Evolutionary conservation across 2,113 vertebrate species (phyloP).

Genomic region (Megaceryle maxima): DNA sequence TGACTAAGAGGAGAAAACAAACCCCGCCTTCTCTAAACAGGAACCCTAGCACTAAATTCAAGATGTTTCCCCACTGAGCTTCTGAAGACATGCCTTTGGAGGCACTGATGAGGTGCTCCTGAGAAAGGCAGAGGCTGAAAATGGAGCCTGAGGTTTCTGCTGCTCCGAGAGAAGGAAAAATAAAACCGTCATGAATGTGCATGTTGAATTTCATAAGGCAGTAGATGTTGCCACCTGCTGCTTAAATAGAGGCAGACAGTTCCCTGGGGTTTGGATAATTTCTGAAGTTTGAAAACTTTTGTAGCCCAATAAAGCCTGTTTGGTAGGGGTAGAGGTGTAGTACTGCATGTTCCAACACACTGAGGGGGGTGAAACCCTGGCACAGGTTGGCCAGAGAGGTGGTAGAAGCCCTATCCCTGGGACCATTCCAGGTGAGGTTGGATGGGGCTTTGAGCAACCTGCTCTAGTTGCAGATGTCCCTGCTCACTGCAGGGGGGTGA

Average conservation of each 20-base stretch:
- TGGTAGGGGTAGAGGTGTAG: no score
- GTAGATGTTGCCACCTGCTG: constrained; percentile 56
- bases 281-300: not conserved
- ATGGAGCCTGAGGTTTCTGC: not conserved
- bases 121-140: not conserved
- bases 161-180: not conserved
- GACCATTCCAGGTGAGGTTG: no score
- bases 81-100: not conserved
- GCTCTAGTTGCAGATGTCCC: no score
- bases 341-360: no score
- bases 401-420: not conserved
- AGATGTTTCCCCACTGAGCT: not conserved
- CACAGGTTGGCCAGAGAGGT: not conserved
- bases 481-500: no score
- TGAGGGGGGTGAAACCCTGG: not conserved
- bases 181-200: rapidly evolving
- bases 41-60: not conserved
- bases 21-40: no score
- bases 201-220: not conserved
- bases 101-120: not conserved
- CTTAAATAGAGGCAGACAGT: not conserved
- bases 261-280: not conserved
- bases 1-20: not conserved
- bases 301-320: not conserved
- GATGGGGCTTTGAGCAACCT: no score